A percentile compares a stretch with the other conserved stretches of the same genome.
Evolutionary conservation across 2,888 invertebrate species (phyloP).

Genomic region (Caenorhabditis sp.): DNA sequence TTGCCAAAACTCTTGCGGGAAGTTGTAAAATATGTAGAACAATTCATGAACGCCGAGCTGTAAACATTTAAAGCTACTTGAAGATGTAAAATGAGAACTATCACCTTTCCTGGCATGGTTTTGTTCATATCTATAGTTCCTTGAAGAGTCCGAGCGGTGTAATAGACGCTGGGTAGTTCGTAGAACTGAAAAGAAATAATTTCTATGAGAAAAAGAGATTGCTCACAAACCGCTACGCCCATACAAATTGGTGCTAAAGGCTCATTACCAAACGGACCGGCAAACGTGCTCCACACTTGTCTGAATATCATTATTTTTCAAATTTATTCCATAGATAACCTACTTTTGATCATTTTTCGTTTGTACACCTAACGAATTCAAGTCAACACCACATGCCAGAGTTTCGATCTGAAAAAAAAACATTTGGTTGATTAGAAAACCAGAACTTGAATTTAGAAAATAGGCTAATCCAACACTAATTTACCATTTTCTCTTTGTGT

Average conservation of each 20-base stretch:
- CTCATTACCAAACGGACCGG: slow-evolving; percentile 21
- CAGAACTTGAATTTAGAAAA: no score
- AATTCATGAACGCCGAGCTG: slow-evolving; percentile 18
- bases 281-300: slow-evolving; percentile 21
- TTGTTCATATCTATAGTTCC: slow-evolving; percentile 22
- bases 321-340: background rate
- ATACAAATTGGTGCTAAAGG: slow-evolving; percentile 4
- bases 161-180: slow-evolving; percentile 30
- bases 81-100: no score
- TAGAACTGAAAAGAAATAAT: no score
- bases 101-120: slow-evolving; percentile 25
- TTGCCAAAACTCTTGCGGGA: slow-evolving; percentile 36
- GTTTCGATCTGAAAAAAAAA: slow-evolving; percentile 17
- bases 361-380: slow-evolving; percentile 20
- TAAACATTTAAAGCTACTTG: no score
- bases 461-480: no score
- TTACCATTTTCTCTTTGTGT: no score
- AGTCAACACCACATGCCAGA: slow-evolving; percentile 13
- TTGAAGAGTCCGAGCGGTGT: slow-evolving; percentile 23
- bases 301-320: slow-evolving; percentile 9
- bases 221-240: background rate
- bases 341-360: slow-evolving; percentile 9
- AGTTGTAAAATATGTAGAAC: slow-evolving; percentile 39
- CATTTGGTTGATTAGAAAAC: no score
- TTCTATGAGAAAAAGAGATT: no score